Conservation (phyloP, 2,797 vertebrate genomes). For the Antrozous pallidus region DNA sequence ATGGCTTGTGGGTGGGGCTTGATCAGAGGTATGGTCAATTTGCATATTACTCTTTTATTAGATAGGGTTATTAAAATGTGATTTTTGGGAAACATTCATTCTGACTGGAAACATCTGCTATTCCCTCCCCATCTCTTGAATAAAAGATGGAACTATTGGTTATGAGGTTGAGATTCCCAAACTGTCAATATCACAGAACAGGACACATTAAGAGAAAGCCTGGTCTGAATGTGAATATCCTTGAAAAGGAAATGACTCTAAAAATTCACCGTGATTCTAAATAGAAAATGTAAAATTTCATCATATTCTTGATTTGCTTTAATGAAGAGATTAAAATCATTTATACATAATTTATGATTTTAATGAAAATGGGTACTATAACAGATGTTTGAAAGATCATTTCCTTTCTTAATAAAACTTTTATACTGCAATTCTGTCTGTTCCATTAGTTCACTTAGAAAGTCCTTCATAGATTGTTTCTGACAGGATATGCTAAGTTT, state of each 20-base stretch:
- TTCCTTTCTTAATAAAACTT: conserved; percentile 49
- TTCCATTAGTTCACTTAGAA: conserved; percentile 12
- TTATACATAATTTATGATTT: conserved; percentile 57
- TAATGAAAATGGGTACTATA: conserved; percentile 49
- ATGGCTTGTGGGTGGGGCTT: too few relatives aligned
- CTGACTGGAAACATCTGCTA: not conserved
- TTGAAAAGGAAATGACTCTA: not conserved
- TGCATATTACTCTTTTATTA: too few relatives aligned
- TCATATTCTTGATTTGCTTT: conserved; percentile 34
- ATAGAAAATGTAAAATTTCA: conserved; percentile 7
- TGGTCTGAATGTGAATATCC: not conserved
- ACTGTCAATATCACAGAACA: not conserved
- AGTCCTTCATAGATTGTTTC: not conserved
- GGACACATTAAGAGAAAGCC: not conserved
- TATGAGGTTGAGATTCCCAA: not conserved
- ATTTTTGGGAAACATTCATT: not conserved
- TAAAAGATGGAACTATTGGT: not conserved
- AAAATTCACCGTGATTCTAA: conserved; percentile 27
- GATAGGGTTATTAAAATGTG: conserved; percentile 10
- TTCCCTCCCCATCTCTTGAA: not conserved
- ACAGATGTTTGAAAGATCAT: conserved; percentile 48
- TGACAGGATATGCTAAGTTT: not conserved
- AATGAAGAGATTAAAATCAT: conserved; percentile 51
- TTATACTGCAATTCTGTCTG: conserved; percentile 15
- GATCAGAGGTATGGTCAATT: too few relatives aligned